These are phyloP conservation scores for Chalcosyrphus nemorum DNA, from an alignment of 2,888 invertebrate species.

Conservation along the genomic window DNA sequence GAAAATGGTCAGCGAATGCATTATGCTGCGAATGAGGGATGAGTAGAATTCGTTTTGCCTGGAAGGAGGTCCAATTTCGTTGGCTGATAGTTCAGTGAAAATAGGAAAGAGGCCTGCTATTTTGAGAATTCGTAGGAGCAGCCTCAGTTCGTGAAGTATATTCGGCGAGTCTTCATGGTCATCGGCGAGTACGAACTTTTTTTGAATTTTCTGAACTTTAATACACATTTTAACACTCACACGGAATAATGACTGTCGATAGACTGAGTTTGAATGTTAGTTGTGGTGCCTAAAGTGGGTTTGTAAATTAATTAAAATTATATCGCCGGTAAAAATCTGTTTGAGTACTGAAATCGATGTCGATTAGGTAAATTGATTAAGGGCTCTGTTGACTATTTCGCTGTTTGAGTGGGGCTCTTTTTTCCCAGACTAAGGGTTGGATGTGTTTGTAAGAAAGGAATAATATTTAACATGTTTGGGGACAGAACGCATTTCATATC, in stretches of 20 bases:
- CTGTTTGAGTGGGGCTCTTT: too few species aligned
- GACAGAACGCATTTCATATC: too few species aligned
- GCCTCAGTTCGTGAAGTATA: constrained; percentile 74
- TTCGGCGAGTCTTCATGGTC: not conserved
- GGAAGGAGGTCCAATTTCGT: constrained; percentile 77
- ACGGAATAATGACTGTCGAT: too few species aligned
- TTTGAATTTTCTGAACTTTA: constrained; percentile 26
- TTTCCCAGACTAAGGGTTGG: too few species aligned
- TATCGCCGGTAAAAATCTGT: constrained; percentile 42
- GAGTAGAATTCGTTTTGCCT: constrained; percentile 77
- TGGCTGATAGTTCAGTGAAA: constrained; percentile 76
- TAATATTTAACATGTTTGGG: too few species aligned
- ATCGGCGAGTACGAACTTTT: constrained; percentile 12
- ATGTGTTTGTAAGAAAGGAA: too few species aligned
- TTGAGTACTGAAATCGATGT: constrained; percentile 7
- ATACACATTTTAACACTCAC: constrained; percentile 64
- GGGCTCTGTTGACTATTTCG: not conserved
- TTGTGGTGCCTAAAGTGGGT: not conserved
- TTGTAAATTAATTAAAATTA: constrained; percentile 43
- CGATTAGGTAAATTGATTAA: constrained; percentile 57
- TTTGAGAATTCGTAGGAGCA: constrained; percentile 77
- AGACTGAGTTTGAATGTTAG: not conserved
- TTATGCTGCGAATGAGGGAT: constrained; percentile 75
- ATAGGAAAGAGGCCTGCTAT: constrained; percentile 78
- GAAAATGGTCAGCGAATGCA: constrained; percentile 77